Conservation (phyloP, 2,888 invertebrate species). For the Zaprionus obscuricornis region DNA sequence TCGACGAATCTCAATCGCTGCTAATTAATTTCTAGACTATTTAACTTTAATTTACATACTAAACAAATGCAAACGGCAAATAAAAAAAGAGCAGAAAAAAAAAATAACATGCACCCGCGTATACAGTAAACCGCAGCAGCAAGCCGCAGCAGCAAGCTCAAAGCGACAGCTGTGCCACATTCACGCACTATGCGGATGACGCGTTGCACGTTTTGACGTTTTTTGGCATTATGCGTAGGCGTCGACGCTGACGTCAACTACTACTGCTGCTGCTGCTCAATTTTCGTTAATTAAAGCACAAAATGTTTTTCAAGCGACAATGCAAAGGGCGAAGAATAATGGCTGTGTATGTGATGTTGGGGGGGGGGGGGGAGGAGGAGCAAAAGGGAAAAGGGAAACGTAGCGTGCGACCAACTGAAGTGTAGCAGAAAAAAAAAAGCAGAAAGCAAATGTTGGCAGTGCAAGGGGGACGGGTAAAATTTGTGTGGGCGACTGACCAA, state of each 20-base stretch:
- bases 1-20: conserved; percentile 76
- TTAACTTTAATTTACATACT: conserved; percentile 76
- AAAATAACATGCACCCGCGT: conserved; percentile 64
- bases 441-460: neutral
- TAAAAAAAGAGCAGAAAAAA: too few species aligned
- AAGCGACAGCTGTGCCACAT: conserved; percentile 1
- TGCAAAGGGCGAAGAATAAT: conserved; percentile 9
- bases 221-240: conserved; percentile 49
- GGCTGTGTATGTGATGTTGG: neutral
- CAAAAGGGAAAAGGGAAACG: neutral
- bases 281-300: conserved; percentile 75
- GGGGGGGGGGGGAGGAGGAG: neutral
- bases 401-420: too few species aligned
- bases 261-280: conserved; percentile 42
- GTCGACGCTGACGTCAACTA: conserved; percentile 23
- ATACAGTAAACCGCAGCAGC: conserved; percentile 40
- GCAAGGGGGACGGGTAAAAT: conserved; percentile 1
- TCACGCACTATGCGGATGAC: too few species aligned
- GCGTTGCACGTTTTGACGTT: conserved; percentile 34
- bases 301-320: conserved; percentile 43
- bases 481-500: too few species aligned
- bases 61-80: conserved; percentile 58
- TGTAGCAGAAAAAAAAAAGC: neutral
- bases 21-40: conserved; percentile 79
- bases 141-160: neutral